Evolutionary conservation across 2,888 invertebrate species (phyloP).

Genomic region (Hypercompe scribonia): DNA sequence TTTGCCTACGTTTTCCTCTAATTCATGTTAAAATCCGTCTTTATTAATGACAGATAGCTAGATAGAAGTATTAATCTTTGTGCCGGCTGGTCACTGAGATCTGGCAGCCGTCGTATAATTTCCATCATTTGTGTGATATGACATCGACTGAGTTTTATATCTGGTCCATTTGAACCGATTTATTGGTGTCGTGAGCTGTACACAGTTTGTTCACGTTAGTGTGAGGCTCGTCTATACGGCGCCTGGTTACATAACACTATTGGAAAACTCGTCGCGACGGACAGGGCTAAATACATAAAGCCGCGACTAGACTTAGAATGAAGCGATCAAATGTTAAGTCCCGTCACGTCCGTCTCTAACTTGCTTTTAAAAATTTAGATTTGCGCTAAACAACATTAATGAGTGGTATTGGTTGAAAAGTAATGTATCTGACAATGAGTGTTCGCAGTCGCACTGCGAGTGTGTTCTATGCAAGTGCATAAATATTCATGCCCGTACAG

Average conservation of each 20-base stretch:
- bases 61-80: conserved; percentile 34
- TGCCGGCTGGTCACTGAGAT: conserved; percentile 36
- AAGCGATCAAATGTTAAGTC: conserved; percentile 63
- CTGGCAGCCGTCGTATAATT: conserved; percentile 48
- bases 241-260: conserved; percentile 81
- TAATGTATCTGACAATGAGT: conserved; percentile 60
- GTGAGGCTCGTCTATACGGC: conserved; percentile 70
- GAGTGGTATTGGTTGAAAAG: conserved; percentile 68
- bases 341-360: conserved; percentile 71
- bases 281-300: conserved; percentile 67
- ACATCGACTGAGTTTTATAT: conserved; percentile 53
- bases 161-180: conserved; percentile 50
- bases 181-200: conserved; percentile 46
- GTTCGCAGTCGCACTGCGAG: conserved; percentile 53
- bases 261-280: conserved; percentile 77
- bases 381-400: conserved; percentile 79
- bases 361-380: conserved; percentile 80
- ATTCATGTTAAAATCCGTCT: conserved; percentile 36
- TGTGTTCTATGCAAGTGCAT: conserved; percentile 68
- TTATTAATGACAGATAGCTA: conserved; percentile 39
- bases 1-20: conserved; percentile 31
- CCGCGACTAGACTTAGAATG: conserved; percentile 73
- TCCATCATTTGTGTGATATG: conserved; percentile 51
- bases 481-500: conserved; percentile 72
- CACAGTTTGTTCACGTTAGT: conserved; percentile 54